A percentile compares a stretch with the other conserved stretches of the same genome.
Evolutionary conservation across 2,113 vertebrate species (phyloP).

Genomic region (Eudyptes chrysolophus): DNA sequence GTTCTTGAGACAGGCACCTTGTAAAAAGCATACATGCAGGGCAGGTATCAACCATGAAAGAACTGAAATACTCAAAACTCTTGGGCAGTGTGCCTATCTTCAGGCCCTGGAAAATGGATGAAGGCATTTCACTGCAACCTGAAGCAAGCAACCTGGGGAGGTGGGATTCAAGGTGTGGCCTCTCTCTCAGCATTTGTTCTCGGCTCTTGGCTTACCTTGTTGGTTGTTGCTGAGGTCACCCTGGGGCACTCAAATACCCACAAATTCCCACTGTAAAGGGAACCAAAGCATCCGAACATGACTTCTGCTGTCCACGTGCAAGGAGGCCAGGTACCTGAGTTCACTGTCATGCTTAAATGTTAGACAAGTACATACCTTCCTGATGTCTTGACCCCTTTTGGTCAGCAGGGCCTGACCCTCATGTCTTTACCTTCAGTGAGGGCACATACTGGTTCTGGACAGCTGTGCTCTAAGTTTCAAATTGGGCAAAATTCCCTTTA

Average conservation of each 20-base stretch:
- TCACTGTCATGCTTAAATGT: neutral
- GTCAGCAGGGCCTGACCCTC: neutral
- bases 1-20: neutral
- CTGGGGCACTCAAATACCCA: neutral
- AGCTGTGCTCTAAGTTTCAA: neutral
- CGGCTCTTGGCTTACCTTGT: neutral
- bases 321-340: neutral
- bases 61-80: neutral
- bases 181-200: neutral
- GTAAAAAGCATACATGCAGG: neutral
- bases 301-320: fast-evolving
- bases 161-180: neutral
- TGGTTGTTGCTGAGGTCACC: neutral
- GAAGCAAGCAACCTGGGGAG: neutral
- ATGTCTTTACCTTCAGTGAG: neutral
- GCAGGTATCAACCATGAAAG: neutral
- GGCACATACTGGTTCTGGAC: neutral
- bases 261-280: neutral
- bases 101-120: neutral
- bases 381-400: neutral
- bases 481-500: neutral
- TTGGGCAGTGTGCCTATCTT: neutral
- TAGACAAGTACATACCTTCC: neutral
- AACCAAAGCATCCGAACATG: neutral
- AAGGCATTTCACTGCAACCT: neutral